Evolutionary conservation across 2,797 vertebrate genomes (phyloP).

Genomic region (Amniataba percoides): DNA sequence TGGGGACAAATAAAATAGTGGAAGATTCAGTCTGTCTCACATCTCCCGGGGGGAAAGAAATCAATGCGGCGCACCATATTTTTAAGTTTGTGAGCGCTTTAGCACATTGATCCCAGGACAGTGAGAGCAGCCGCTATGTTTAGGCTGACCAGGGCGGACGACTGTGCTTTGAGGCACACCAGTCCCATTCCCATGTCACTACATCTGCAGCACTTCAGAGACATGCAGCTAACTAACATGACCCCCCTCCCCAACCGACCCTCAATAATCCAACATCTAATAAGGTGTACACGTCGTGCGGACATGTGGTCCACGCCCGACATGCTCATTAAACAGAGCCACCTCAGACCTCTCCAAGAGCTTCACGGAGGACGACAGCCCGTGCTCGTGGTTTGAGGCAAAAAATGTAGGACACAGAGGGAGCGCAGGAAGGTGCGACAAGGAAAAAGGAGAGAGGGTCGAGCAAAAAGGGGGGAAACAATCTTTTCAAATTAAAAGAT

Average conservation of each 20-base stretch:
- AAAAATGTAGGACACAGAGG: constrained; percentile 59
- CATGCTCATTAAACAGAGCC: constrained; percentile 72
- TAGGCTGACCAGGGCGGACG: constrained; percentile 5
- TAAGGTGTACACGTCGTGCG: constrained; percentile 50
- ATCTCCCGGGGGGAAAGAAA: neutral
- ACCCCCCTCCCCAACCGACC: neutral
- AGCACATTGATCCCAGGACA: constrained; percentile 29
- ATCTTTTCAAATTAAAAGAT: constrained; percentile 55
- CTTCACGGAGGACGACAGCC: constrained; percentile 54
- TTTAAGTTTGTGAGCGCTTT: constrained; percentile 17
- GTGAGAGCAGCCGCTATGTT: constrained; percentile 4
- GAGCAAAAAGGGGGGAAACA: constrained; percentile 7
- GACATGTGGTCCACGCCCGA: constrained; percentile 62
- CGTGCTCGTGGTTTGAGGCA: constrained; percentile 50
- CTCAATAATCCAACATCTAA: constrained; percentile 61
- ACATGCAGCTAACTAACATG: constrained; percentile 54
- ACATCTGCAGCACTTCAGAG: constrained; percentile 44
- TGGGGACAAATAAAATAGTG: constrained; percentile 15
- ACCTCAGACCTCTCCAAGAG: constrained; percentile 56
- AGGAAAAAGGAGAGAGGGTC: neutral
- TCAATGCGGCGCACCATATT: constrained; percentile 12
- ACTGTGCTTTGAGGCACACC: constrained; percentile 3
- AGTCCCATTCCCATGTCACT: constrained; percentile 29
- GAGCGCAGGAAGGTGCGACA: constrained; percentile 15
- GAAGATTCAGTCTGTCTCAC: constrained; percentile 4